phyloP scores from a whole-genome alignment of 2,113 vertebrate species.

The Lophotis ruficrista region DNA sequence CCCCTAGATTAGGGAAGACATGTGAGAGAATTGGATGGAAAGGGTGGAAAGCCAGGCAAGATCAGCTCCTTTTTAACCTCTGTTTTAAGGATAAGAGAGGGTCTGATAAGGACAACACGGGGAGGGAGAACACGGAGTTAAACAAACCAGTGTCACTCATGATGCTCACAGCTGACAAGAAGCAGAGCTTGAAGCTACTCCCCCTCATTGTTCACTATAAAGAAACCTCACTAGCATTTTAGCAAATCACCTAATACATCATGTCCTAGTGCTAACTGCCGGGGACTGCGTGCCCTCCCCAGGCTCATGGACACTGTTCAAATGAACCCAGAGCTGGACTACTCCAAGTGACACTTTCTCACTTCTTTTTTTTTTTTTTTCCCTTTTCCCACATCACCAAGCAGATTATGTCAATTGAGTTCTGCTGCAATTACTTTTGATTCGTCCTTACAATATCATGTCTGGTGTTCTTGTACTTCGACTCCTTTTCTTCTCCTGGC shows the following conservation, averaged over 20 bases:
- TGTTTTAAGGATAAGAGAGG: constrained; percentile 47
- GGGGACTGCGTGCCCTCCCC: not conserved
- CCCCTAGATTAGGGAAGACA: not conserved
- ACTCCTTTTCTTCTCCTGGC: not conserved
- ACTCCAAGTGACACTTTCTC: not conserved
- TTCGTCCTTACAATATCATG: not conserved
- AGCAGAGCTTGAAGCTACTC: constrained; percentile 41
- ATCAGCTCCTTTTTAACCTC: not conserved
- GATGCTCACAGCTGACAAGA: constrained; percentile 62
- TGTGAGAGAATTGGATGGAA: not conserved
- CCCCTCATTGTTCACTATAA: not conserved
- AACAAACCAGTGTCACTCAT: constrained; percentile 37
- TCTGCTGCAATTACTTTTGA: not conserved
- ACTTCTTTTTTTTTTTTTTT: not conserved
- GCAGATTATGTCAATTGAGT: not conserved
- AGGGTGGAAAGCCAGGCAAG: constrained; percentile 2
- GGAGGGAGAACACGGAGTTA: not conserved
- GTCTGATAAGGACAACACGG: constrained; percentile 44
- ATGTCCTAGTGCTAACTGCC: not conserved
- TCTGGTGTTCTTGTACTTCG: not conserved
- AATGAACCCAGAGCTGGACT: not conserved
- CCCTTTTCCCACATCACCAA: not conserved
- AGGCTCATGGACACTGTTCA: not conserved
- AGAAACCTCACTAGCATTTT: constrained; percentile 25
- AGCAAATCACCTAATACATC: not conserved